phyloP scores from a whole-genome alignment of 64 coral and sea anemone genomes.

The Cladopsammia gracilis region DNA sequence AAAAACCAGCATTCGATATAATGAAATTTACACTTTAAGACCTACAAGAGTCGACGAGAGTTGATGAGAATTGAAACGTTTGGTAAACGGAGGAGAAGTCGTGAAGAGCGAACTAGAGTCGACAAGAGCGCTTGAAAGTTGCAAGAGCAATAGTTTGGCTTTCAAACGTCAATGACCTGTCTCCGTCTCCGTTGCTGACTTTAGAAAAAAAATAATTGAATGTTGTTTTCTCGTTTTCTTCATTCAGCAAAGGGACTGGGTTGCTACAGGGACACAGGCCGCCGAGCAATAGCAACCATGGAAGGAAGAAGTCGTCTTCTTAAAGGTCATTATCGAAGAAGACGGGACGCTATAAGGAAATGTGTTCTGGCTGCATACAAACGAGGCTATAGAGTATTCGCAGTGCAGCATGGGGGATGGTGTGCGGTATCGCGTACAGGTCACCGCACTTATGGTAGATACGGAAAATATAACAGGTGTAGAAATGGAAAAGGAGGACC shows the following conservation, averaged over 20 bases:
- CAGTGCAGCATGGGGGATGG: constrained; percentile 69
- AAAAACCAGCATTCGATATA: no score
- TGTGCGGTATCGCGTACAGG: constrained; percentile 53
- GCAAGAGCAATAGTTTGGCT: no score
- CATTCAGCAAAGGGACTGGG: constrained; percentile 40
- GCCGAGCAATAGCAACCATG: constrained; percentile 33
- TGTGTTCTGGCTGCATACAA: constrained; percentile 39
- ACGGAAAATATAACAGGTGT: constrained; percentile 15
- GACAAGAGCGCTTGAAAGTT: no score
- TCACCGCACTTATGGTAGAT: constrained; percentile 16
- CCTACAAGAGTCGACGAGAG: no score
- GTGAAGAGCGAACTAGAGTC: no score
- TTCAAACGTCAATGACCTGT: no score
- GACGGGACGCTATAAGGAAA: constrained; percentile 29
- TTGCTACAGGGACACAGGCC: constrained; percentile 51
- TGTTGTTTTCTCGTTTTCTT: not conserved
- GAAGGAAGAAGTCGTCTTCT: constrained; percentile 46
- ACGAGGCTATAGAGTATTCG: constrained; percentile 73
- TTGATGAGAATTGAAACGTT: no score
- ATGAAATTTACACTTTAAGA: no score
- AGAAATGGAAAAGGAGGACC: constrained; percentile 46
- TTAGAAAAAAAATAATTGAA: no score
- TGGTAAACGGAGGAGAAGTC: no score
- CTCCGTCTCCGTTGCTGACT: no score
- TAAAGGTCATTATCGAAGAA: constrained; percentile 5